Percentiles rank a stretch among this genome's conserved stretches.
These are phyloP conservation scores for Tachina lurida DNA, from an alignment of 2,888 invertebrate genomes.

Conservation along the genomic window DNA sequence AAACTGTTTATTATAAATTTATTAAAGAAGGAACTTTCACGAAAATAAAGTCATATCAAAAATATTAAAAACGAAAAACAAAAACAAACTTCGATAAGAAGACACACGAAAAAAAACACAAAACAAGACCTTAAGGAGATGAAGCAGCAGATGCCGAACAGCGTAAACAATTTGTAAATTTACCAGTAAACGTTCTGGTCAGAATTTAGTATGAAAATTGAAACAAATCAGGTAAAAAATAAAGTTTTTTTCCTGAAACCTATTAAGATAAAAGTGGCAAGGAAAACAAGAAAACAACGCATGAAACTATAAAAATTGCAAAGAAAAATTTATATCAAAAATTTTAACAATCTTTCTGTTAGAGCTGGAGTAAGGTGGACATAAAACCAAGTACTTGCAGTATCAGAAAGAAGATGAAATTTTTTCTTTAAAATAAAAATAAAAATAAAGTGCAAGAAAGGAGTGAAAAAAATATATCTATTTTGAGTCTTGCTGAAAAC, in stretches of 20 bases:
- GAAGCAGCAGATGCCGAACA: conserved; percentile 17
- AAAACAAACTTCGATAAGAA: conserved; percentile 47
- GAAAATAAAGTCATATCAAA: conserved; percentile 35
- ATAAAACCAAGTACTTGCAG: neutral
- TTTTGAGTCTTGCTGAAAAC: neutral
- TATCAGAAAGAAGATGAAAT: neutral
- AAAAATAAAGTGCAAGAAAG: too few species aligned
- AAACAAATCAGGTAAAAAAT: conserved; percentile 66
- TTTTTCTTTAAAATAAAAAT: conserved; percentile 26
- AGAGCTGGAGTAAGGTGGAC: neutral
- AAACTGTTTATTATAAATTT: conserved; percentile 21
- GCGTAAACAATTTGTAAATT: conserved; percentile 62
- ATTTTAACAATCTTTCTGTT: neutral
- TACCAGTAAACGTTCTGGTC: conserved; percentile 67
- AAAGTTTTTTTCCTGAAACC: conserved; percentile 37
- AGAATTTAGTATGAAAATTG: conserved; percentile 71
- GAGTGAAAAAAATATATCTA: too few species aligned
- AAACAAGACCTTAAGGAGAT: conserved; percentile 51
- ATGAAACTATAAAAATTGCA: neutral
- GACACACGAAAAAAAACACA: conserved; percentile 17
- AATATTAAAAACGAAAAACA: conserved; percentile 5
- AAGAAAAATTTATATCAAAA: conserved; percentile 1
- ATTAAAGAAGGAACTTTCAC: conserved; percentile 29
- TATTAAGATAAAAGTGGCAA: conserved; percentile 44
- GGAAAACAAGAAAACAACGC: neutral